phyloP scores from a whole-genome alignment of 2,888 invertebrate genomes.

The Argyresthia goedartella region DNA sequence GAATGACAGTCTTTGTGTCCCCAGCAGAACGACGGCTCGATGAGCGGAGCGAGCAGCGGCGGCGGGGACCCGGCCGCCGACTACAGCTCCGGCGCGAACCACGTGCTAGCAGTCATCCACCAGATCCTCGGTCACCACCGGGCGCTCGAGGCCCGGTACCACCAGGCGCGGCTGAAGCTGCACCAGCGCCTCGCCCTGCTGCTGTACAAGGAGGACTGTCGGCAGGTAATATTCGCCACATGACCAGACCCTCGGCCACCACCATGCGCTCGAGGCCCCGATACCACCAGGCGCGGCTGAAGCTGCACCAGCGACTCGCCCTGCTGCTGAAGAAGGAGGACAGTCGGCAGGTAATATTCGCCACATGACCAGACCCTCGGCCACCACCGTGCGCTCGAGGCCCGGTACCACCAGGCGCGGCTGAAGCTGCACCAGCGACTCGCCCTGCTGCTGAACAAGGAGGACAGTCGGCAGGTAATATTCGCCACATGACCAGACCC shows the following conservation, averaged over 20 bases:
- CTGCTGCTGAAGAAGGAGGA: slow-evolving; percentile 96
- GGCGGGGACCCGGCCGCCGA: slow-evolving; percentile 92
- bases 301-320: slow-evolving; percentile 93
- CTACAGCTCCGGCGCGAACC: slow-evolving; percentile 96
- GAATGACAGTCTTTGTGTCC: not conserved
- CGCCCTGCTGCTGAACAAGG: slow-evolving; percentile 93
- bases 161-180: slow-evolving; percentile 92
- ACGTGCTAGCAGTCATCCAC: slow-evolving; percentile 96
- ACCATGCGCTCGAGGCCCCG: slow-evolving; percentile 87
- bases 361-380: slow-evolving; percentile 67
- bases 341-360: slow-evolving; percentile 84
- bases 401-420: slow-evolving; percentile 94
- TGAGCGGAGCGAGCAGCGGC: slow-evolving; percentile 72
- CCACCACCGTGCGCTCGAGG: slow-evolving; percentile 92
- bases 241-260: slow-evolving; percentile 95
- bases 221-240: slow-evolving; percentile 75
- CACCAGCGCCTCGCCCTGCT: slow-evolving; percentile 93
- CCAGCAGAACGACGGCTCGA: slow-evolving; percentile 49
- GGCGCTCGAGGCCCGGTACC: slow-evolving; percentile 94
- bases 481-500: too few relatives aligned
- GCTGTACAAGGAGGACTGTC: slow-evolving; percentile 97
- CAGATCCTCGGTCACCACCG: slow-evolving; percentile 96
- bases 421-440: slow-evolving; percentile 94
- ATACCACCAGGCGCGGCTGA: slow-evolving; percentile 95
- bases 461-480: slow-evolving; percentile 94